Evolutionary conservation across 2,113 vertebrate genomes (phyloP), one percentile per base, ranked within the genome.

Genomic region (Fulmarus glacialis): DNA sequence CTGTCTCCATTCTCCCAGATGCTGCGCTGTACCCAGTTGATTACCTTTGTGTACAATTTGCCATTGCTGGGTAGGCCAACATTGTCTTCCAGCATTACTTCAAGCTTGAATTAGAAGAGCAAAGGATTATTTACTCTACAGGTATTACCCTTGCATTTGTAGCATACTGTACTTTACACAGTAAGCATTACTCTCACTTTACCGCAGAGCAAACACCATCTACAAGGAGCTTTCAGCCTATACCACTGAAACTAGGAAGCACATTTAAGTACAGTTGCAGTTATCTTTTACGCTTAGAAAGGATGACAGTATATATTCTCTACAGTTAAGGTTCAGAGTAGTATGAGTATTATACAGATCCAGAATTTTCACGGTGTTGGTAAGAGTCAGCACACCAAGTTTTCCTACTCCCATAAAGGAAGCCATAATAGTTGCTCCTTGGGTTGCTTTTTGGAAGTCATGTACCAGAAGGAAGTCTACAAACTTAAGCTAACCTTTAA

Each of bases 41-140:
- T 99, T 98, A 99, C 99, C 98, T 99, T 99, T 64, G 99, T 99
- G 97, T 99, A 99, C 84, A 99, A 97, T 98, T 99, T 99, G 97
- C 99, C 99, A 58, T 99, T 99, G 98, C 99, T 99, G 96, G 99
- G 99, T 97, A 99, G 98, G 77, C 98, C 98, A 95, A 99, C 98
- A 98, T 99, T 99, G 97, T 99, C 99, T 98, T 99, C 99, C 86
- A 99, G 99, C 98, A 99, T 99, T 95, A 99, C 99, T 98, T 99
- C 99, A 98, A 99, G 98, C 99, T 99, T 97, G 62, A 97, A 91
- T 86, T 12, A 96, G 68, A 96, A 92, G n/a, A 48, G 27, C 52
- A 92, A 92, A 64, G 21, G 29, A 68, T 10, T 5, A 48, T n/a
- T 93, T 90, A 75, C 11, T 68, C 64, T 53, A 22, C 2, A 42